A percentile compares a stretch with the other conserved stretches of the same genome.
Evolutionary conservation across 2,888 invertebrate genomes (phyloP).

Genomic region (Hydrotaea diabolus): DNA sequence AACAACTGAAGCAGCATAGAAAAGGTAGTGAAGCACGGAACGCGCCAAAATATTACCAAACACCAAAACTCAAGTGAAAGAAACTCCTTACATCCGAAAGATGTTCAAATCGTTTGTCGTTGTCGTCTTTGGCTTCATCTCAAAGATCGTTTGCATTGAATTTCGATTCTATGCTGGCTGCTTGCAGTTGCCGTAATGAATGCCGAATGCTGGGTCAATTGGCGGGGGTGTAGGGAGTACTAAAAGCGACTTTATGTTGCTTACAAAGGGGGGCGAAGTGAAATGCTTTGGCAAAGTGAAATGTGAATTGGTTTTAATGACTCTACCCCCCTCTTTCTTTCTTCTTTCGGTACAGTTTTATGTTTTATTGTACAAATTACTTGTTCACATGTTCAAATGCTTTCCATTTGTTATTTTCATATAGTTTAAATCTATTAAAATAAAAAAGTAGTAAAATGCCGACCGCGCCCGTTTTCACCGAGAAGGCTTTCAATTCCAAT

Average conservation of each 20-base stretch:
- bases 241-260: neutral
- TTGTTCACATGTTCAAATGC: neutral
- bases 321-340: neutral
- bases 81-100: neutral
- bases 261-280: neutral
- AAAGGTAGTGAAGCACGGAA: neutral
- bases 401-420: neutral
- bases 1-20: neutral
- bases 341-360: neutral
- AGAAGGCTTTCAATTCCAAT: constrained; percentile 5
- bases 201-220: neutral
- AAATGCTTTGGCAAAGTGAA: neutral
- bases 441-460: neutral
- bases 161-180: neutral
- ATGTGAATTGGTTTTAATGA: constrained; percentile 2
- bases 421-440: constrained; percentile 14
- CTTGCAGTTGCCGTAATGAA: too few species aligned
- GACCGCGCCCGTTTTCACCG: neutral
- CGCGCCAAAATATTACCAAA: neutral
- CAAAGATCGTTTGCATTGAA: neutral
- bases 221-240: neutral
- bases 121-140: neutral
- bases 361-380: neutral
- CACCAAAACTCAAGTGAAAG: neutral
- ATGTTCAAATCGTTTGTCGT: neutral